Conservation (phyloP, 1,140 invertebrate species). For the Tetranychus cinnabarinus region DNA sequence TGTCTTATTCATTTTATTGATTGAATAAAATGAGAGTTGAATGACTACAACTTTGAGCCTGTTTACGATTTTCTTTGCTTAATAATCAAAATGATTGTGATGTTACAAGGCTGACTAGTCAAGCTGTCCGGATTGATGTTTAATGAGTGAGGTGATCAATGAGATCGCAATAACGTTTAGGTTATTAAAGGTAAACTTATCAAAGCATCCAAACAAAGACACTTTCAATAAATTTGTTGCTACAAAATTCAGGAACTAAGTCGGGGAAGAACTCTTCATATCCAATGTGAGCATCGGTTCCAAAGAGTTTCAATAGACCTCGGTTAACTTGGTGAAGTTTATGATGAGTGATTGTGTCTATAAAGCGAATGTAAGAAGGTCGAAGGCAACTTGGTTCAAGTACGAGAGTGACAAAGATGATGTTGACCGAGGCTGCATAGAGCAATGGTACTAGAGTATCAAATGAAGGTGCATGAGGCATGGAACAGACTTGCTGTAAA, state of each 20-base stretch:
- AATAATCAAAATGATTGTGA: too few species aligned
- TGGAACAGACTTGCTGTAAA: constrained; percentile 1
- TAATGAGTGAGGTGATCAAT: too few species aligned
- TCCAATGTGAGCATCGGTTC: constrained; percentile 11
- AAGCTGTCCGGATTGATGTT: too few species aligned
- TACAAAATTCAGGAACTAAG: constrained; percentile 10
- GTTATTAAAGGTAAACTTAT: too few species aligned
- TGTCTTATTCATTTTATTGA: too few species aligned
- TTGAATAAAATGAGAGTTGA: too few species aligned
- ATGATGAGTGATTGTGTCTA: constrained; percentile 43
- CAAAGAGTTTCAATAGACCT: constrained; percentile 12
- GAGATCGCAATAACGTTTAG: too few species aligned
- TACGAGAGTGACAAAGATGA: constrained; percentile 48
- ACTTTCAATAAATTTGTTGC: constrained; percentile 13
- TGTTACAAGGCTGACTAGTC: too few species aligned
- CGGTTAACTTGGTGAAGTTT: constrained; percentile 22
- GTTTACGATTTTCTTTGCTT: too few species aligned
- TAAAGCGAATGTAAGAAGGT: constrained; percentile 56
- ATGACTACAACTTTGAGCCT: too few species aligned
- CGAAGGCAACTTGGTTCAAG: constrained; percentile 49
- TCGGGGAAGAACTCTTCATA: constrained; percentile 13
- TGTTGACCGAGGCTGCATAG: constrained; percentile 48
- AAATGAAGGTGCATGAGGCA: constrained; percentile 17
- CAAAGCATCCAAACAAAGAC: constrained; percentile 11
- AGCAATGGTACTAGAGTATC: constrained; percentile 32